A percentile compares a stretch with the other conserved stretches of the same genome.
phyloP scores from a whole-genome alignment of 2,113 vertebrate species.

The Pheucticus melanocephalus region DNA sequence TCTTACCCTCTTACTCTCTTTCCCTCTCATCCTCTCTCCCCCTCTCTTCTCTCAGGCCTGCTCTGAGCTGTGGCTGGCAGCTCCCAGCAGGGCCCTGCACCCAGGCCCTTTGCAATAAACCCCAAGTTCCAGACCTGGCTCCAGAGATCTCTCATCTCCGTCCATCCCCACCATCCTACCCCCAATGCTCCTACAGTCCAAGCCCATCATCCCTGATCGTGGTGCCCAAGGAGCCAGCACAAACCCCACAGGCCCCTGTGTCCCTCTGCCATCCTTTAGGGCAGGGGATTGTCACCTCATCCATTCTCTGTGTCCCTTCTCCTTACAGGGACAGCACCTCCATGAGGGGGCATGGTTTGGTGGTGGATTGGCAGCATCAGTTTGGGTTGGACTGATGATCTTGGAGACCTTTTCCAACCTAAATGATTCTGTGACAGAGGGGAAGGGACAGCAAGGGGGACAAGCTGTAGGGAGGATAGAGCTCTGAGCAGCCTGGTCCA shows the following conservation, averaged over 20 bases:
- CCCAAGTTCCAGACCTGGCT: too few relatives aligned
- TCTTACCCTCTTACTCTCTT: too few relatives aligned
- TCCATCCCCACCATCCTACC: too few relatives aligned
- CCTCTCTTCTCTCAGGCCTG: too few relatives aligned
- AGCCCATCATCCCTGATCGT: too few relatives aligned
- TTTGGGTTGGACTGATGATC: not conserved
- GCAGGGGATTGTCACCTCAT: fast-evolving
- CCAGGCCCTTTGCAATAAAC: too few relatives aligned
- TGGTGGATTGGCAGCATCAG: not conserved
- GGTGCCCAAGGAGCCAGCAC: not conserved
- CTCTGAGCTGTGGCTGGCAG: too few relatives aligned
- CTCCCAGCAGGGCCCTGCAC: too few relatives aligned
- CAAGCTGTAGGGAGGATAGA: not conserved
- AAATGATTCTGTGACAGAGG: not conserved
- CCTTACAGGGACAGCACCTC: not conserved
- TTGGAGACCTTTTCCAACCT: not conserved
- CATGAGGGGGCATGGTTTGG: fast-evolving
- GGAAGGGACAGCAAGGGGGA: not conserved
- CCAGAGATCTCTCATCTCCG: too few relatives aligned
- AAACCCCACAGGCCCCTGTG: not conserved
- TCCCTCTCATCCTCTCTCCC: too few relatives aligned
- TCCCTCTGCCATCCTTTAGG: not conserved
- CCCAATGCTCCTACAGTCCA: too few relatives aligned
- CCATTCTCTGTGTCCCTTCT: not conserved
- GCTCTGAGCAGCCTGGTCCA: not conserved